These are phyloP conservation scores for Trichechus manatus DNA, from an alignment of 2,113 vertebrate species.

Conservation along the genomic window DNA sequence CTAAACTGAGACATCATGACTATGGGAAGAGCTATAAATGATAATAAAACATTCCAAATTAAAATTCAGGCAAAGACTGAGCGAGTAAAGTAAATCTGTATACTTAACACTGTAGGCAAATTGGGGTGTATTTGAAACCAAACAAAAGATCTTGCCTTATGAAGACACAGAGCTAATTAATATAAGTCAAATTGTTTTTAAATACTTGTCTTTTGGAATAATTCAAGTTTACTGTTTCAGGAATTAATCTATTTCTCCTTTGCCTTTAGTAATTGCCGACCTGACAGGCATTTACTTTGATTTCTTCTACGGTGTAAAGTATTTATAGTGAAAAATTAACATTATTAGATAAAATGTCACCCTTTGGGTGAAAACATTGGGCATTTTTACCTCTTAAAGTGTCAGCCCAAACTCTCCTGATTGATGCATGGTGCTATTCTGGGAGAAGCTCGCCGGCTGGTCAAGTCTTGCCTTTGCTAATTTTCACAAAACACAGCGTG, in stretches of 20 bases:
- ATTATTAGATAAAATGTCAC: constrained; percentile 74
- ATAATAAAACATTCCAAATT: background rate
- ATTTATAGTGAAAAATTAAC: constrained; percentile 73
- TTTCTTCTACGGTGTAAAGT: constrained; percentile 54
- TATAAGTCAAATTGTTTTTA: constrained; percentile 72
- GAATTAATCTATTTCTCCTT: constrained; percentile 74
- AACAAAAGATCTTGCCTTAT: constrained; percentile 62
- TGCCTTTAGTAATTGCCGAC: constrained; percentile 74
- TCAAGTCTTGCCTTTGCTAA: background rate
- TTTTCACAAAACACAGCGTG: background rate
- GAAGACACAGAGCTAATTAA: constrained; percentile 74
- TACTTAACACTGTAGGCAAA: background rate
- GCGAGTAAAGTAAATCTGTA: constrained; percentile 13
- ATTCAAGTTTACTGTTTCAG: constrained; percentile 70
- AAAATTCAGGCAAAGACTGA: constrained; percentile 58
- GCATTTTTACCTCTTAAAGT: constrained; percentile 48
- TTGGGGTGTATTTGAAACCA: constrained; percentile 40
- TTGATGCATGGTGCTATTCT: background rate
- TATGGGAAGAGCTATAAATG: background rate
- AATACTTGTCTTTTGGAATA: constrained; percentile 71
- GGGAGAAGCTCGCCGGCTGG: constrained; percentile 4
- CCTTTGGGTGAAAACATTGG: constrained; percentile 61
- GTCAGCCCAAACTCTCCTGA: constrained; percentile 37
- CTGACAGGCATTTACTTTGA: constrained; percentile 69
- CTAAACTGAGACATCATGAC: background rate